Conservation (phyloP, 1,140 invertebrate species). For the Drosophila teissieri region DNA sequence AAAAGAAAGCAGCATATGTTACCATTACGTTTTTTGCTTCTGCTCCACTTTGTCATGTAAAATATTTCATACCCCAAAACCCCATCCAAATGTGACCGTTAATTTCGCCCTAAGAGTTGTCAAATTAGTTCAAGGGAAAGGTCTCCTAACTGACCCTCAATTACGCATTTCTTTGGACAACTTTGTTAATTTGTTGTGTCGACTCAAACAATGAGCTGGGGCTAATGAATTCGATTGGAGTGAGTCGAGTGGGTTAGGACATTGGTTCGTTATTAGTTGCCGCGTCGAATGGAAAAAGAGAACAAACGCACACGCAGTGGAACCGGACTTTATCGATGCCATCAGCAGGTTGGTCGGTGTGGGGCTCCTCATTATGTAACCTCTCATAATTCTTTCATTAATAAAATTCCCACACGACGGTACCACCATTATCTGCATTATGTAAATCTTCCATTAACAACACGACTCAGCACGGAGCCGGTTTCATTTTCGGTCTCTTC, state of each 20-base stretch:
- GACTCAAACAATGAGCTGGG: slow-evolving; percentile 60
- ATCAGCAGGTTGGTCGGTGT: slow-evolving; percentile 18
- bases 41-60: slow-evolving; percentile 50
- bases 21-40: slow-evolving; percentile 5
- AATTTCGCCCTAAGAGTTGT: slow-evolving; percentile 56
- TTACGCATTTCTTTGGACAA: slow-evolving; percentile 74
- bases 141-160: slow-evolving; percentile 41
- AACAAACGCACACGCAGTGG: slow-evolving; percentile 19
- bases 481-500: slow-evolving; percentile 35
- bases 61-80: slow-evolving; percentile 15
- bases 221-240: slow-evolving; percentile 21
- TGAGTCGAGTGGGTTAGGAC: slow-evolving; percentile 6
- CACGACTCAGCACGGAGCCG: slow-evolving; percentile 69
- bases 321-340: slow-evolving; percentile 36
- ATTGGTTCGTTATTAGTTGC: slow-evolving; percentile 54
- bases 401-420: slow-evolving; percentile 80
- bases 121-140: slow-evolving; percentile 44
- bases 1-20: slow-evolving; percentile 40
- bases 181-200: slow-evolving; percentile 77
- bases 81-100: slow-evolving; percentile 29
- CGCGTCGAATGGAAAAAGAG: slow-evolving; percentile 22
- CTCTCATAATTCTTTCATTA: slow-evolving; percentile 83
- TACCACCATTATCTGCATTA: slow-evolving; percentile 65
- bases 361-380: slow-evolving; percentile 73
- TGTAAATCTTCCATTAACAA: slow-evolving; percentile 68